Base-by-base conservation (phyloP, 2,113 vertebrate species). In the Oxygymnocypris stewartii region DNA sequence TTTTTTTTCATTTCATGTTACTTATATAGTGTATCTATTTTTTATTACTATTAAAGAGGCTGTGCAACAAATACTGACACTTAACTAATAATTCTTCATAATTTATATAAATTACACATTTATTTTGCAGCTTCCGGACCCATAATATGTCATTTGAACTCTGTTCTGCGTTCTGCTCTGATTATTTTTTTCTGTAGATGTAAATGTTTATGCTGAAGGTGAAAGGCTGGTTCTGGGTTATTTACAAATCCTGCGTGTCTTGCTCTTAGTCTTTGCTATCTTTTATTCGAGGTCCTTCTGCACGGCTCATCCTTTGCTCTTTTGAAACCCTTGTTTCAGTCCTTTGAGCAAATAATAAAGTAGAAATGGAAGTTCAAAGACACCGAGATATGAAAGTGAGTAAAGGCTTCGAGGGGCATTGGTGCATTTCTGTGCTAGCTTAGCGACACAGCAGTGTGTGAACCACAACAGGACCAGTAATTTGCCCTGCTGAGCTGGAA, bases 401-500 rank as follows among this genome's bases (percentile, higher is more conserved):
- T 23, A 81, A 84, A 51, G 69, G 42, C 35, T 65, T 23, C 81
- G 61, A 42, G 10, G 57, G 54, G 51, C 61, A 84, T 74, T 71
- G 77, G 18, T 87, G 74, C 67, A 54, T 88, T 35, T 74, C 63
- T 79, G 5, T 71, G 37, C 81, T 79, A 57, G 59, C 59, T 73
- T 73, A 84, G 79, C 35, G 40, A 77, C 79, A 79, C 40, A 85
- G 82, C 83, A 14, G 6, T 54, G 37, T 84, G 83, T 67, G 63
- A 76, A 79, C 85, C 71, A 74, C 75, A 78, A 85, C 78, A 85
- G 67, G 37, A 40, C 42, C 8, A 31, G 54, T 83, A 28, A 87
- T 73, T 40, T 84, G 28, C 73, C 47, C 78, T 40, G 82, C 81
- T 79, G 57, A 44, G 49, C 63, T 74, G 83, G 82, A 37, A 89